Conservation (phyloP, 2,113 vertebrate species). For the Petromus typicus region DNA sequence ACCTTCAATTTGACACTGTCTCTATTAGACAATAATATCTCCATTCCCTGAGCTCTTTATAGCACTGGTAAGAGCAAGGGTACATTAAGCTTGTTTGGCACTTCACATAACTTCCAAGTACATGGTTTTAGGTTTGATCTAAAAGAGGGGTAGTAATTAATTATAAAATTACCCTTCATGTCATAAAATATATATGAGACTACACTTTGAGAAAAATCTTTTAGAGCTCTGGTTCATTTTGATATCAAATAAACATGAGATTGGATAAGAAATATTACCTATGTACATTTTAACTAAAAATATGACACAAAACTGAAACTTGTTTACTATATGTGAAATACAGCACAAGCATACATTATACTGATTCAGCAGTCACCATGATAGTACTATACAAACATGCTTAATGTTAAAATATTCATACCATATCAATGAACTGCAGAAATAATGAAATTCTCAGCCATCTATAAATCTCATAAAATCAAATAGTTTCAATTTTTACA, state of each 20-base stretch:
- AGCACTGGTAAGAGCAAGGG: not conserved
- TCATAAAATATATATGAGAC: not conserved
- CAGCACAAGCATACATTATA: conserved; percentile 21
- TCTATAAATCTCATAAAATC: not conserved
- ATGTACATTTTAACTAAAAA: not conserved
- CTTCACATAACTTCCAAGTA: not conserved
- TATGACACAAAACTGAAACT: not conserved
- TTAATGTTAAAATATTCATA: not conserved
- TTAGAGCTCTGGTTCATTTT: not conserved
- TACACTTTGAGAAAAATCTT: not conserved
- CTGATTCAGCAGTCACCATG: not conserved
- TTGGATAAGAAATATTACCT: not conserved
- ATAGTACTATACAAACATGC: not conserved
- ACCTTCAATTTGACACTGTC: conserved; percentile 14
- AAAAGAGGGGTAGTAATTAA: not conserved
- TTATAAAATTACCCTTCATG: not conserved
- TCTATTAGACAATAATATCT: conserved; percentile 25
- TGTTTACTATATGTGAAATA: not conserved
- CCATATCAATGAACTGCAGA: conserved; percentile 2
- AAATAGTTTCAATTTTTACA: conserved; percentile 43
- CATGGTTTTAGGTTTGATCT: not conserved
- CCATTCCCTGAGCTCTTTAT: not conserved
- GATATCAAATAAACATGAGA: conserved; percentile 16
- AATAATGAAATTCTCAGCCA: conserved; percentile 10
- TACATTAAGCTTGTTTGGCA: not conserved